Evolutionary conservation across 2,888 invertebrate genomes (phyloP), one percentile per base, ranked within the genome.

Genomic region (Pediacus dermestoides): DNA sequence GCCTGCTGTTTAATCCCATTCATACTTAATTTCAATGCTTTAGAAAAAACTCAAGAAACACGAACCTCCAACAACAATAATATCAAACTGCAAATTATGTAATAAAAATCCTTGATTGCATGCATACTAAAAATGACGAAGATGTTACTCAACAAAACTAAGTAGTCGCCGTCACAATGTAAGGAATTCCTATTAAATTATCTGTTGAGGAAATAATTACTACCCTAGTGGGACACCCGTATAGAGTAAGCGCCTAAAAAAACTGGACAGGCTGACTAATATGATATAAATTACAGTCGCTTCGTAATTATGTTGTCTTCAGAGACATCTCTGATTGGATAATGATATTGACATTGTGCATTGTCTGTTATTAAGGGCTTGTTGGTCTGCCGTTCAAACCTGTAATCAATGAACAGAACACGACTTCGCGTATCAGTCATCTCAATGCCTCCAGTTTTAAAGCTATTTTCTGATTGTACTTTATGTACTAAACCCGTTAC

Each of bases 311-410:
- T 64, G 60, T 61, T 66, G 67, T 67, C 68, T 60, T 55, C 65
- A 65, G 57, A 63, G 67, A 68, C 67, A 69, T 68, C 63, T 65
- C 63, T 66, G 68, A 69, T 68, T 68, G 68, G 68, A 68, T 69
- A 69, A 69, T 69, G 63, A 69, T 68, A 69, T 68, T 69, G 68
- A 69, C 68, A 68, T 66, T 67, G 62, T 58, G 61, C 59, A 63
- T 58, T 57, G 61, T 64, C 57, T 66, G 55, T 67, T 67, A 67
- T 68, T 67, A 67, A 59, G 60, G 59, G 53, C 60, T 60, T 57
- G 60, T 61, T 61, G 57, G 55, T 44, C 39, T 48, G 44, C 48
- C 46, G 50, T 52, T 45, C 51, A 54, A 62, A 61, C 62, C 61
- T 61, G 56, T 60, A 61, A 64, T 65, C 64, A 63, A 54, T 53